Conservation (phyloP, 2,113 vertebrate species). For the Ictalurus furcatus region DNA sequence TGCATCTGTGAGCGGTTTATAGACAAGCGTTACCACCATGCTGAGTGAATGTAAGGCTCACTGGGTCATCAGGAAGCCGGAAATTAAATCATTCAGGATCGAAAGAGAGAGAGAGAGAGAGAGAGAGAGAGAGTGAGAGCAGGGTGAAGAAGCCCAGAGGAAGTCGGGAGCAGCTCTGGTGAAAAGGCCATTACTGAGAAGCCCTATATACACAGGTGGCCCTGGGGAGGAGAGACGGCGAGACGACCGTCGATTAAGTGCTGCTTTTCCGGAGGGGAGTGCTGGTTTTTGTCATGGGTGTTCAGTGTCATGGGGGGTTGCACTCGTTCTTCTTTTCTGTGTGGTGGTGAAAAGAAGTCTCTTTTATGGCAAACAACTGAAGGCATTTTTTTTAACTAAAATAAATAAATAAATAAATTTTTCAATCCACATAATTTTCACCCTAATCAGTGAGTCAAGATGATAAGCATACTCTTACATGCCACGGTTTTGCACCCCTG, state of each 20-base stretch:
- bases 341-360: background rate
- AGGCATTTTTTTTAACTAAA: background rate
- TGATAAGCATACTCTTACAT: background rate
- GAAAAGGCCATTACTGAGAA: constrained; percentile 31
- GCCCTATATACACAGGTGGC: constrained; percentile 10
- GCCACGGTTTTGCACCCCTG: background rate
- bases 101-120: background rate
- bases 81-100: background rate
- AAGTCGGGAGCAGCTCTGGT: background rate
- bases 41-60: constrained; percentile 10
- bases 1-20: constrained; percentile 12
- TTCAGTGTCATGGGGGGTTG: constrained; percentile 37
- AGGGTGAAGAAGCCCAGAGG: background rate
- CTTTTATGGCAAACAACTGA: background rate
- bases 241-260: constrained; percentile 37
- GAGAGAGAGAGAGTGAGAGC: background rate
- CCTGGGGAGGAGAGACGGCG: background rate
- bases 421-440: background rate
- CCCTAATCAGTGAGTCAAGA: background rate
- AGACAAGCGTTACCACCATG: background rate
- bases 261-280: constrained; percentile 36
- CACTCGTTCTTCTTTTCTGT: background rate
- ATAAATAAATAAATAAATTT: background rate
- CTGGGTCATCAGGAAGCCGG: background rate
- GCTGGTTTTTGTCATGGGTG: constrained; percentile 38